Evolutionary conservation across 1,140 invertebrate species (phyloP).

Genomic region (Homalodisca vitripennis): DNA sequence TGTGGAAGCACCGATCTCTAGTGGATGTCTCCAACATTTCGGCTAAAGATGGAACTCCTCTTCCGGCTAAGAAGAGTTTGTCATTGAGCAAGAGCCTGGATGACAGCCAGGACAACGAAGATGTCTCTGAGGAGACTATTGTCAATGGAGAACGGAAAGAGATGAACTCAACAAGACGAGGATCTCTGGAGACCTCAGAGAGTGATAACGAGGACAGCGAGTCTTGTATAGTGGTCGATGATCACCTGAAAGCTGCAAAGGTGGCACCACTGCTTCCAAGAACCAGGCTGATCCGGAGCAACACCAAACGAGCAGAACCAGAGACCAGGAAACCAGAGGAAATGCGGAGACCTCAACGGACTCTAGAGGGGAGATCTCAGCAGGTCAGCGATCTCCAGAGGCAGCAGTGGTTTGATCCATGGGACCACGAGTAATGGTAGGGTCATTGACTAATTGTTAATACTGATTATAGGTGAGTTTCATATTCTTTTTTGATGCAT

Average conservation of each 20-base stretch:
- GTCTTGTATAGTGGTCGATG: constrained; percentile 71
- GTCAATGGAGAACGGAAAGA: constrained; percentile 37
- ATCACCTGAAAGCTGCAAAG: constrained; percentile 52
- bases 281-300: constrained; percentile 45
- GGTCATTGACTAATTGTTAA: too few species aligned
- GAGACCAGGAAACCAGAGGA: constrained; percentile 41
- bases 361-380: constrained; percentile 37
- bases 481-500: too few species aligned
- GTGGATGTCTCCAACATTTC: constrained; percentile 59
- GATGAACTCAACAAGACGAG: constrained; percentile 4
- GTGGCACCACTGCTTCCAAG: constrained; percentile 37
- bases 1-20: constrained; percentile 81
- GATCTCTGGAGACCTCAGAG: constrained; percentile 31
- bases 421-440: constrained; percentile 19
- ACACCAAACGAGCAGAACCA: constrained; percentile 47
- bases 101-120: constrained; percentile 46
- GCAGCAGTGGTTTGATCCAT: constrained; percentile 36
- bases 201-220: constrained; percentile 45
- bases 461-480: too few species aligned
- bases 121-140: constrained; percentile 44
- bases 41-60: constrained; percentile 47
- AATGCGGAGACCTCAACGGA: constrained; percentile 46
- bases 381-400: constrained; percentile 31
- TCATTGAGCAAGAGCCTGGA: constrained; percentile 48
- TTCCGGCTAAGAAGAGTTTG: constrained; percentile 51